These are phyloP conservation scores for Cephalopterus ornatus DNA, from an alignment of 2,113 vertebrate species.

Conservation along the genomic window DNA sequence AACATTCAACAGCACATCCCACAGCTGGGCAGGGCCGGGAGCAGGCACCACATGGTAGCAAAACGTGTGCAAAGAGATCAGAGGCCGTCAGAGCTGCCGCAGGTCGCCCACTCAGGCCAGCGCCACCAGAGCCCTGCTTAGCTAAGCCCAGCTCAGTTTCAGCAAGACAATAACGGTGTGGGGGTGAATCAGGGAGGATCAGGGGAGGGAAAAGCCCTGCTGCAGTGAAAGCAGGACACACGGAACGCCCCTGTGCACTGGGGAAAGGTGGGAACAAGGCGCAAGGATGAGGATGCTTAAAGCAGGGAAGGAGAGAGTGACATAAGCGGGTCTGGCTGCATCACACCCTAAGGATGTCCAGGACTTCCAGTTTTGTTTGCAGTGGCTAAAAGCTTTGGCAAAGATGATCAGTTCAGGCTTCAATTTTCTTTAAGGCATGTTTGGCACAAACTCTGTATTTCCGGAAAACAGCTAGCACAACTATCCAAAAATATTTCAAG, in stretches of 20 bases:
- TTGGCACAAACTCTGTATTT: background rate
- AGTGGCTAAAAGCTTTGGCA: background rate
- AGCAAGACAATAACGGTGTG: accelerated
- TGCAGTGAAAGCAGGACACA: background rate
- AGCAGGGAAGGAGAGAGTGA: background rate
- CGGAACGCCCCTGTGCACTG: background rate
- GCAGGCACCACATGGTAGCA: background rate
- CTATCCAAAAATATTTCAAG: background rate
- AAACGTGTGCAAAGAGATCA: background rate
- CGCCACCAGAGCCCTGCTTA: background rate
- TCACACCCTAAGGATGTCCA: background rate
- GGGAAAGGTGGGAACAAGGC: background rate
- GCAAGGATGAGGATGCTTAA: background rate
- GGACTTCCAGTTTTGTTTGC: background rate
- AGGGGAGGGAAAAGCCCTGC: background rate
- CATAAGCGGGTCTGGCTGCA: background rate
- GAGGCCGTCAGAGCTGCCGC: accelerated
- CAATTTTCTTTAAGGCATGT: background rate
- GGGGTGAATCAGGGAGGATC: background rate
- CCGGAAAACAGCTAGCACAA: background rate
- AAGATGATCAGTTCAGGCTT: background rate
- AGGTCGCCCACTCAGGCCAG: background rate
- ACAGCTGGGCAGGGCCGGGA: background rate
- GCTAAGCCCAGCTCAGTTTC: background rate
- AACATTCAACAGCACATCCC: slow-evolving; percentile 10